Base-by-base conservation (phyloP, 1,140 invertebrate species). In the Potamilus streckersoni region DNA sequence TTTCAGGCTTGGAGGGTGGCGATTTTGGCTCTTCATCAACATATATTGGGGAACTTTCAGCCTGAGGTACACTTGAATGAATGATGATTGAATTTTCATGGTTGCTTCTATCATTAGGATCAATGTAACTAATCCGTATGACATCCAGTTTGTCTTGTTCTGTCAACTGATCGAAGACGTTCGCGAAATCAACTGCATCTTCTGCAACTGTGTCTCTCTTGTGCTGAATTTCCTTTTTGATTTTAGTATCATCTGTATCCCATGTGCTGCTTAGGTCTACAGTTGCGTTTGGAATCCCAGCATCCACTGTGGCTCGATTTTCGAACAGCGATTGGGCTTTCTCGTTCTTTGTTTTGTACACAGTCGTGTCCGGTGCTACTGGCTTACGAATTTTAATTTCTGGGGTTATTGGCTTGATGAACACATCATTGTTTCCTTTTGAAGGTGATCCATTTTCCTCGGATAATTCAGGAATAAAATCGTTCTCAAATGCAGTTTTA, bases 121-220 rank as follows among this genome's bases (percentile, higher is more conserved):
- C 81, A 62, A 81, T 80, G 61, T 84, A 84, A 56, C 76, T 81
- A 20, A 84, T 74, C 55, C 79, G 65, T n/a, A 84, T 61, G 72
- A 84, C 77, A 61, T 82, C 83, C n/a, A 83, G 58, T 55, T 80
- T 81, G 65, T 84, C 83, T 73, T 84, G 76, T 17, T 80, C 83
- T 64, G 78, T 80, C 23, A 84, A 69, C 23, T 74, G 81, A 67
- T 81, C 80, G 66, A 83, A 83, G 19, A 75, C 69, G 8, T 75
- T 70, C 23, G 73, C 57, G 69, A 78, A 82, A 19, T 64, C 60
- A 20, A 49, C n/a, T 17, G 71, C 63, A 56, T 73, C 49, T 27
- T 64, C 31, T 38, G 49, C 58, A 17, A 17, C 27, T 16, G 38
- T 27, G 11, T 65, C 57, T 56, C 5, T 23, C 55, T 73, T 66